Evolutionary conservation across 2,113 vertebrate species (phyloP).

Genomic region (Strix uralensis): DNA sequence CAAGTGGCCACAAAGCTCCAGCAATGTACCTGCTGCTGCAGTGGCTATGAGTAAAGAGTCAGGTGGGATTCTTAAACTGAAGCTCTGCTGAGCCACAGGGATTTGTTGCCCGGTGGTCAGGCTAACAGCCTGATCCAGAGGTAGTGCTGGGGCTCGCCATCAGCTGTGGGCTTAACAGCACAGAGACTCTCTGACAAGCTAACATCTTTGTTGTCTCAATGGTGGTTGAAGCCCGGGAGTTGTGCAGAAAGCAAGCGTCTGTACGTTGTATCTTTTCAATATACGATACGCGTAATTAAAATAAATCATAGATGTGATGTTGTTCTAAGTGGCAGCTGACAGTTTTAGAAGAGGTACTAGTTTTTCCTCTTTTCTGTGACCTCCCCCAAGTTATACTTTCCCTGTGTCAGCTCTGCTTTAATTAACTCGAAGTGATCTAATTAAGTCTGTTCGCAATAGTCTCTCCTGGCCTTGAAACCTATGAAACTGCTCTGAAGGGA

Average conservation of each 20-base stretch:
- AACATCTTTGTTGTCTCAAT: neutral
- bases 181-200: neutral
- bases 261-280: neutral
- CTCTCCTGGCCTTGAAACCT: neutral
- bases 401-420: neutral
- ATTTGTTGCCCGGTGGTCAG: neutral
- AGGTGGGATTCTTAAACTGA: neutral
- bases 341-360: neutral
- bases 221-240: neutral
- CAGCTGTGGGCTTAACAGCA: neutral
- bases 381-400: neutral
- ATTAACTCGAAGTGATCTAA: neutral
- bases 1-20: neutral
- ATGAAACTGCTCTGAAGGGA: neutral
- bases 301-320: neutral
- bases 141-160: neutral
- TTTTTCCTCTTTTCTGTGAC: neutral
- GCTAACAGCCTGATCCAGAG: neutral
- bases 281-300: neutral
- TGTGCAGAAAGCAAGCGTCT: neutral
- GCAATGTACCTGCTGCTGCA: rapidly evolving
- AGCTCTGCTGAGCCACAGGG: neutral
- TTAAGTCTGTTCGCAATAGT: neutral
- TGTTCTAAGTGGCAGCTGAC: neutral
- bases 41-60: neutral